phyloP scores from a whole-genome alignment of 2,797 vertebrate species.

The Bradypodion pumilum region DNA sequence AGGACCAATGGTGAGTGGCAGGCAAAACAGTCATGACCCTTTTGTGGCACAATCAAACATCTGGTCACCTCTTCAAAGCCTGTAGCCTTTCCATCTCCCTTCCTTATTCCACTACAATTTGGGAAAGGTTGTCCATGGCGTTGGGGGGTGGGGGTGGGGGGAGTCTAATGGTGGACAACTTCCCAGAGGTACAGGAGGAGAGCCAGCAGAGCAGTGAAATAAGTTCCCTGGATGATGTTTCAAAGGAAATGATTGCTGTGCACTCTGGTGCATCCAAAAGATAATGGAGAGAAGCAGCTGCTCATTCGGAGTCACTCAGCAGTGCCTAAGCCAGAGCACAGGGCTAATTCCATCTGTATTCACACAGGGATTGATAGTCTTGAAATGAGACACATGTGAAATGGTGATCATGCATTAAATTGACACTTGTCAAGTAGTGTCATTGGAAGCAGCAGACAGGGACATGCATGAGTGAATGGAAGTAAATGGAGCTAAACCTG shows the following conservation, averaged over 20 bases:
- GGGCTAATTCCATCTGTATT: neutral
- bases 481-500: neutral
- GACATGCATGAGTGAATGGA: neutral
- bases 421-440: neutral
- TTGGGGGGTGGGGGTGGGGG: neutral
- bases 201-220: neutral
- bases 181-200: neutral
- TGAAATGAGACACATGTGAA: neutral
- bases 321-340: neutral
- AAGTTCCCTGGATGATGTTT: neutral
- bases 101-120: no score
- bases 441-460: neutral
- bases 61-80: neutral
- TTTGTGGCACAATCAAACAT: neutral
- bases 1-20: slow-evolving; percentile 84
- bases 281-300: neutral
- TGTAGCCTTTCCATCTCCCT: no score
- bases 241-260: neutral
- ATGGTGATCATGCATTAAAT: neutral
- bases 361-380: neutral
- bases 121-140: neutral
- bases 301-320: slow-evolving; percentile 4
- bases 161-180: neutral
- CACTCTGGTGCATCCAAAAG: neutral
- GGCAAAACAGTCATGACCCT: neutral